Conservation (phyloP, 2,797 vertebrate genomes). For the Eptatretus atami region DNA sequence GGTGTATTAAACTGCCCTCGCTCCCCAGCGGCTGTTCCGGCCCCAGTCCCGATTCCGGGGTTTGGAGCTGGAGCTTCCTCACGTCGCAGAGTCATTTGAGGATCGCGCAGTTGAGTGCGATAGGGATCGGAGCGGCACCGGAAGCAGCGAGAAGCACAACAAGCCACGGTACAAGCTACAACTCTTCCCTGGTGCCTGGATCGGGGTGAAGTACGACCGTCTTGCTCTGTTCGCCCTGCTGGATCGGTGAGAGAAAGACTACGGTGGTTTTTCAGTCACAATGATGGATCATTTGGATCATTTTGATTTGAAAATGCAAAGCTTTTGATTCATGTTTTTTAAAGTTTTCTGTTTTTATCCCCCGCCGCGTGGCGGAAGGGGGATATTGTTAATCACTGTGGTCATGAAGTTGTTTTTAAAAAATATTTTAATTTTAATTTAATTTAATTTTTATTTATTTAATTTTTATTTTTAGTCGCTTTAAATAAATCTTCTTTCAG, state of each 20-base stretch:
- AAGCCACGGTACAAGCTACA: constrained; percentile 67
- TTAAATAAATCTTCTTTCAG: too few species aligned
- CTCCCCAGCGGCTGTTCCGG: constrained; percentile 1
- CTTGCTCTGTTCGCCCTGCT: constrained; percentile 82
- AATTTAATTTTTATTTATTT: too few species aligned
- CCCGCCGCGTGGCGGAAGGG: too few species aligned
- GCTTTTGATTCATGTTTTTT: too few species aligned
- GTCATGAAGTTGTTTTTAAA: too few species aligned
- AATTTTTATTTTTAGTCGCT: too few species aligned
- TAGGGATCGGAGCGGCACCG: not conserved
- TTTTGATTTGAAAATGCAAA: too few species aligned
- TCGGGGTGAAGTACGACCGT: constrained; percentile 79
- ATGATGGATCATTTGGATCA: too few species aligned
- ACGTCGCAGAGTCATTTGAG: not conserved
- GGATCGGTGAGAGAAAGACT: constrained; percentile 33
- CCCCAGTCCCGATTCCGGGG: constrained; percentile 1
- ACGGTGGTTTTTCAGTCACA: too few species aligned
- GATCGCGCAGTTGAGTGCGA: not conserved
- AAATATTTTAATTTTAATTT: too few species aligned
- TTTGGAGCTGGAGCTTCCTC: not conserved
- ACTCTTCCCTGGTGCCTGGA: constrained; percentile 77
- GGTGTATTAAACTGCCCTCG: not conserved
- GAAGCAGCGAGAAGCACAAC: constrained; percentile 31
- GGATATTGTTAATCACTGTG: too few species aligned
- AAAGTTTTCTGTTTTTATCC: too few species aligned